Base-by-base conservation (phyloP, 2,888 invertebrate genomes). In the Diaphora mendica region DNA sequence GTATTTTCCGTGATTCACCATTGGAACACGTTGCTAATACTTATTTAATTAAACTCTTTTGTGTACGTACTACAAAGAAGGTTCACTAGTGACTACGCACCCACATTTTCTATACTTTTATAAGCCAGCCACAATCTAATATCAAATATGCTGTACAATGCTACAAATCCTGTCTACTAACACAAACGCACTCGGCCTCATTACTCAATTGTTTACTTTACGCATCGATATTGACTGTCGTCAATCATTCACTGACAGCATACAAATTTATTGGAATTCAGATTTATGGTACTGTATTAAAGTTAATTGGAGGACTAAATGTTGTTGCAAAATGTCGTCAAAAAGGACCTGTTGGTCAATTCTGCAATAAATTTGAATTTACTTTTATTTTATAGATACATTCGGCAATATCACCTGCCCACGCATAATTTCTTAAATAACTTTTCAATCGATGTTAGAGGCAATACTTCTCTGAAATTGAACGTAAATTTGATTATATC, bases 221-320 rank as follows among this genome's bases (percentile, higher is more conserved):
- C 30, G 30, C 48, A 48, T 67, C 5, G 30, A 13, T 23, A 48
- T 67, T 23, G 44, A 48, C 48, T 48, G 23, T 48, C 48, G 13
- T 48, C 33, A 67, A 48, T 67, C 48, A 33, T 33, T 67, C 44
- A 13, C 30, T 67, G 48, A 33, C 23, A 48, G 13, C 33, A 20
- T 20, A 35, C 26, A 48, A 33, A 66, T 62, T 62, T 68, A 68
- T 51, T 68, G 35, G 67, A 35, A 64, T 68, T 35, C 33, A 68
- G 48, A 33, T 67, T 67, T 67, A 48, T 48, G 48, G 67, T 20
- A 39, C 59, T 48, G 64, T 64, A 48, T 30, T 39, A 62, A 70
- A 62, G 67, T 74, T 70, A 74, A 74, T 74, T 74, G 48, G 30
- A 11, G 30, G n/a, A 64, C 71, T 74, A 64, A 74, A 64, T 71